Conservation (phyloP, 2,797 vertebrate species). For the Myotis daubentonii region DNA sequence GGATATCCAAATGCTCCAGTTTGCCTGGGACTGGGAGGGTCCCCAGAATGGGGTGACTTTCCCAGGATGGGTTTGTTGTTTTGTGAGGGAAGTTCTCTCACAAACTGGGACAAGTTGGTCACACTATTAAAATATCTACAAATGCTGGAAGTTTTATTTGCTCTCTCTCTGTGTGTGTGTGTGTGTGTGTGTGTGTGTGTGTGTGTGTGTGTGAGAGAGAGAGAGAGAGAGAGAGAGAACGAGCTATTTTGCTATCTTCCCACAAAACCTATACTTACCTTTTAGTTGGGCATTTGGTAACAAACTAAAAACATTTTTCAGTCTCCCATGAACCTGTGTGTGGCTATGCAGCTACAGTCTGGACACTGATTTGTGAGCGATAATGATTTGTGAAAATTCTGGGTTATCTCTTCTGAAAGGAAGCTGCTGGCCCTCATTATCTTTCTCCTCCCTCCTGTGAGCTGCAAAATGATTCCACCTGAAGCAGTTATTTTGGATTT, state of each 20-base stretch:
- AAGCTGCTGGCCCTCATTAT: not conserved
- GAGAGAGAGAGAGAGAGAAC: rapidly evolving
- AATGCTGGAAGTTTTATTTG: not conserved
- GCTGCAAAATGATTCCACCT: not conserved
- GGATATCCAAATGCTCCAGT: not conserved
- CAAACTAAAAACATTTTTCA: not conserved
- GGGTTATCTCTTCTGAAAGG: not conserved
- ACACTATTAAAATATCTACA: not conserved
- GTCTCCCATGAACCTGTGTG: not conserved
- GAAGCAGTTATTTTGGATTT: not conserved
- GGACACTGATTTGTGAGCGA: not conserved
- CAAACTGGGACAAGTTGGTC: not conserved
- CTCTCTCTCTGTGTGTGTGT: not conserved
- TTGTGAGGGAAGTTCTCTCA: not conserved
- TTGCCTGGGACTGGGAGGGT: not conserved
- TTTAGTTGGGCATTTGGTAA: not conserved
- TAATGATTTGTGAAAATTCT: not conserved
- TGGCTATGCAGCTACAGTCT: not conserved
- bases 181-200: not conserved
- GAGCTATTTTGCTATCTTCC: not conserved
- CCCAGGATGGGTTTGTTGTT: not conserved
- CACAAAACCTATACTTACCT: not conserved
- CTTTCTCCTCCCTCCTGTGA: not conserved
- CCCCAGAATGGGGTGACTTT: not conserved
- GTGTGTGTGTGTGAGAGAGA: not conserved